These are phyloP conservation scores for Micromesistius poutassou DNA, from an alignment of 2,797 vertebrate genomes.

Conservation along the genomic window DNA sequence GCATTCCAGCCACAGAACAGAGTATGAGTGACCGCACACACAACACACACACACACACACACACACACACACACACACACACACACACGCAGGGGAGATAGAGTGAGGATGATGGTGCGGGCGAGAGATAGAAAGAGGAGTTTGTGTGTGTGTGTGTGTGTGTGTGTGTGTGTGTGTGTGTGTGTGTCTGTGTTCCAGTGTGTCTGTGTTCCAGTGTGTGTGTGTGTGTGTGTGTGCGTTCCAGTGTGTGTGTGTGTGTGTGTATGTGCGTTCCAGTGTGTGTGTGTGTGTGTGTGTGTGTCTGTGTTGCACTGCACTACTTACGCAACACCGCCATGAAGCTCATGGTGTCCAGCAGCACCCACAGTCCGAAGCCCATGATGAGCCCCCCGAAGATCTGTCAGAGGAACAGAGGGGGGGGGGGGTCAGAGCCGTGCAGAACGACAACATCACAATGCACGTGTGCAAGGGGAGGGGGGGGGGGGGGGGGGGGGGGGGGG, in stretches of 20 bases:
- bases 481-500: too few relatives aligned
- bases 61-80: too few relatives aligned
- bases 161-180: too few relatives aligned
- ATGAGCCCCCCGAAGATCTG: constrained; percentile 90
- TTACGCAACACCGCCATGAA: constrained; percentile 92
- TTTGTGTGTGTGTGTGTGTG: too few relatives aligned
- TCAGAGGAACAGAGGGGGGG: constrained; percentile 18
- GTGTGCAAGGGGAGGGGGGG: too few relatives aligned
- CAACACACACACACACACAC: too few relatives aligned
- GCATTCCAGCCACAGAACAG: constrained; percentile 12
- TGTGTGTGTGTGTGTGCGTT: not conserved
- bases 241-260: not conserved
- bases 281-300: constrained; percentile 5
- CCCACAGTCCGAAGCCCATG: constrained; percentile 92
- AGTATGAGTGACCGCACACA: not conserved
- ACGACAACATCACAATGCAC: not conserved
- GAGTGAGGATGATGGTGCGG: too few relatives aligned
- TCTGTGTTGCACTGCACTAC: constrained; percentile 45
- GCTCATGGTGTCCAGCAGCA: constrained; percentile 87
- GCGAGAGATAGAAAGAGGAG: too few relatives aligned
- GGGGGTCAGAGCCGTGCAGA: not conserved
- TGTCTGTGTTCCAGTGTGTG: not conserved
- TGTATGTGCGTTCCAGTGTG: not conserved
- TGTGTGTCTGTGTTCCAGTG: too few relatives aligned
- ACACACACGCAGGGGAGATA: too few relatives aligned